Evolutionary conservation across 37 sponge, comb jelly and placozoan species (phyloP), one percentile per base, ranked within the genome.

Genomic region (Cladorhizidae sp.): DNA sequence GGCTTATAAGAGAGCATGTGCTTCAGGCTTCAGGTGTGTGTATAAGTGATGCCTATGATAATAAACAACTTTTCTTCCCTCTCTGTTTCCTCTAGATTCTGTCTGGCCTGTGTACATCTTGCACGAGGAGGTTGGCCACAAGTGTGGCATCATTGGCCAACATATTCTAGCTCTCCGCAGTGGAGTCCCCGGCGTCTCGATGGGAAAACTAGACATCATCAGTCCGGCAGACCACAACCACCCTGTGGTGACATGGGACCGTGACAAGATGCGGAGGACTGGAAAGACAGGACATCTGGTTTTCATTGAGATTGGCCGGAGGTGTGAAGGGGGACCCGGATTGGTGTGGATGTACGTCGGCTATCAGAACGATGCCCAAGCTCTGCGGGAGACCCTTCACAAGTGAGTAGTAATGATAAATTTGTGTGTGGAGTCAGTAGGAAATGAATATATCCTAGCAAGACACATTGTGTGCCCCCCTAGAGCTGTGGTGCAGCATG

Each of bases 321-420:
- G 92, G 51, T 91, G 92, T 63, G 8, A 40, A 5, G 82, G 82
- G 35, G 92, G 92, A 0, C 87, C 92, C 0, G 92, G 92, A 1
- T 71, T 91, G n/a, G 74, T 91, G 76, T 91, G 92, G 92, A 86
- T 91, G 84, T 91, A 79, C 39, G 61, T 83, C 9, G 88, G 83
- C 33, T 70, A 58, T 3, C 67, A 65, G 67, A 72, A 51, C 17
- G 64, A 80, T 0, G 50, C 90, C 2, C 42, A 70, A 17, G 56
- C 83, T 25, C 87, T 91, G 31, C 71, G 92, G 65, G 92, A 91
- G 25, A 83, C 87, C 0, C 56, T 91, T 5, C 87, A 83, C 70
- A 91, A 62, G 92, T 91, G 32, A 36, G 26, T 23, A 15, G 41
- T 17, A 45, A 5, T 45, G 5, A 12, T 9, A 5, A 45, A 12